A percentile compares a stretch with the other conserved stretches of the same genome.
These are phyloP conservation scores for Hartigia nigra DNA, from an alignment of 2,888 invertebrate species.

Conservation along the genomic window DNA sequence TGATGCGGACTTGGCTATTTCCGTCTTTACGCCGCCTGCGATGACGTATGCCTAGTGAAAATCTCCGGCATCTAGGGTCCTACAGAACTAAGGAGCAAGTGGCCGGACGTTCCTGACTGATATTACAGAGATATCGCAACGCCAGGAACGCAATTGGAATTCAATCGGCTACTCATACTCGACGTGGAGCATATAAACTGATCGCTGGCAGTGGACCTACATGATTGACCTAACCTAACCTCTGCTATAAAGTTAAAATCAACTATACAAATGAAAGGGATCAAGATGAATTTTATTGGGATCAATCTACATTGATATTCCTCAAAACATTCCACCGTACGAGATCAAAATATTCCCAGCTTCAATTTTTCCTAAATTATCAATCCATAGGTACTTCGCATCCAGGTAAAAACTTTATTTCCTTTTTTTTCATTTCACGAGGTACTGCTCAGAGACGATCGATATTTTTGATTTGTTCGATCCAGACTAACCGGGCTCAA, in stretches of 20 bases:
- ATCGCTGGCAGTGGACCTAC: background rate
- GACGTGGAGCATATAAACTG: background rate
- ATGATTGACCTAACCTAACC: background rate
- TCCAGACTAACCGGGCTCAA: background rate
- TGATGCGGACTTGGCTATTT: background rate
- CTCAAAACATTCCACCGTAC: background rate
- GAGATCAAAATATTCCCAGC: background rate
- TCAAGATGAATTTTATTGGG: background rate
- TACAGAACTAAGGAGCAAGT: background rate
- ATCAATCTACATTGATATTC: background rate
- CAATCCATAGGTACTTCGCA: background rate
- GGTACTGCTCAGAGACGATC: background rate
- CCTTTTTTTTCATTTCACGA: background rate
- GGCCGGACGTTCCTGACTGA: background rate
- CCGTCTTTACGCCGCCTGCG: background rate
- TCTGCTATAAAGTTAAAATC: background rate
- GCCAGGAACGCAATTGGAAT: background rate
- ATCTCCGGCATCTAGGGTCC: background rate
- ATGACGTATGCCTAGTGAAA: background rate
- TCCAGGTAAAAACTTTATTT: background rate
- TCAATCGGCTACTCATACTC: background rate
- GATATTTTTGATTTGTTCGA: background rate
- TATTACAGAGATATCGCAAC: background rate
- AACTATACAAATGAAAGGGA: background rate
- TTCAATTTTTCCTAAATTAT: background rate